Percentiles rank a stretch among this genome's conserved stretches.
phyloP scores from a whole-genome alignment of 2,113 vertebrate genomes.

The Pelvicachromis taeniatus region DNA sequence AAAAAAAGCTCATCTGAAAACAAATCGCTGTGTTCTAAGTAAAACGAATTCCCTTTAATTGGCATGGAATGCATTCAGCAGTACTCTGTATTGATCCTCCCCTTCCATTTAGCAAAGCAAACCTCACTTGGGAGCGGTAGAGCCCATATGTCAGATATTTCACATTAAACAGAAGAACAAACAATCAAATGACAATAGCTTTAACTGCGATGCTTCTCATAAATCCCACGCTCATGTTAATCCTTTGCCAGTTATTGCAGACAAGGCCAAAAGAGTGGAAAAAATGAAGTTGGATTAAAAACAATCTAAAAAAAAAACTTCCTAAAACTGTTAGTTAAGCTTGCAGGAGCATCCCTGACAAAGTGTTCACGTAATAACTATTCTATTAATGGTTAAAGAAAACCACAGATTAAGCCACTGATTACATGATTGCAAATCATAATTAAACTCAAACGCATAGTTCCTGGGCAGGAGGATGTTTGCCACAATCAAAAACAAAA shows the following conservation, averaged over 20 bases:
- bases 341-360: not conserved
- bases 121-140: not conserved
- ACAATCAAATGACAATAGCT: not conserved
- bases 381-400: not conserved
- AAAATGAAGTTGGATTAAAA: slow-evolving; percentile 3
- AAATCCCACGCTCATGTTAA: slow-evolving; percentile 12
- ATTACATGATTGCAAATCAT: not conserved
- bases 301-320: not conserved
- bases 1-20: not conserved
- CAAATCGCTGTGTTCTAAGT: not conserved
- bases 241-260: not conserved
- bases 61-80: not conserved
- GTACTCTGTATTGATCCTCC: not conserved
- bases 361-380: not conserved
- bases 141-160: not conserved
- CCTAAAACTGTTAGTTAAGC: not conserved
- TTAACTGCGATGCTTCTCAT: not conserved
- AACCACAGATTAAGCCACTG: not conserved
- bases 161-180: not conserved
- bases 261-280: not conserved
- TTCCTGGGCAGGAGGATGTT: not conserved
- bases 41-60: not conserved
- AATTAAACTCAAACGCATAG: not conserved
- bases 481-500: not conserved
- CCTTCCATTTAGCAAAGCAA: not conserved